Conservation (phyloP, 2,797 vertebrate genomes). For the Serranus cabrilla region DNA sequence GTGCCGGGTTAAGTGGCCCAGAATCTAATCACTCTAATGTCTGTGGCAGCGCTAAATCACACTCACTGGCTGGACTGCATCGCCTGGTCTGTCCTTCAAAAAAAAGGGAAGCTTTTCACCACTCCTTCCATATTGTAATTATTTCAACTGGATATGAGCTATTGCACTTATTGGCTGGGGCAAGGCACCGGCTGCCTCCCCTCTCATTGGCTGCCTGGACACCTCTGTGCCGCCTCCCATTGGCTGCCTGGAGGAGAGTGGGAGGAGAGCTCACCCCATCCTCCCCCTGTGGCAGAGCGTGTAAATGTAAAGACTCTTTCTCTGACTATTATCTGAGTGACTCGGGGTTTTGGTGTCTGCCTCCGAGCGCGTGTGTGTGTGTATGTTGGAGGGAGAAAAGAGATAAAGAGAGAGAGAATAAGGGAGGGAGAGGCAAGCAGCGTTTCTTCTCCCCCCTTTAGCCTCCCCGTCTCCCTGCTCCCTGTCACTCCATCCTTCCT, state of each 20-base stretch:
- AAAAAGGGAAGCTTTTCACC: slow-evolving; percentile 67
- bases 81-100: slow-evolving; percentile 79
- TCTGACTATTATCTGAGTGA: slow-evolving; percentile 85
- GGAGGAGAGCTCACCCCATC: slow-evolving; percentile 79
- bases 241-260: slow-evolving; percentile 81
- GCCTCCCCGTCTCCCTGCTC: slow-evolving; percentile 88
- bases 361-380: slow-evolving; percentile 73
- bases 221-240: slow-evolving; percentile 67
- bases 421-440: slow-evolving; percentile 78
- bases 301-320: slow-evolving; percentile 85
- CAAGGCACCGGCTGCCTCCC: slow-evolving; percentile 71
- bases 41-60: slow-evolving; percentile 81
- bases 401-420: slow-evolving; percentile 79
- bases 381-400: slow-evolving; percentile 65
- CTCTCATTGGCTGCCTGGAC: slow-evolving; percentile 76
- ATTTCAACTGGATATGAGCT: slow-evolving; percentile 85
- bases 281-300: slow-evolving; percentile 82
- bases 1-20: slow-evolving; percentile 77
- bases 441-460: slow-evolving; percentile 84
- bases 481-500: slow-evolving; percentile 87
- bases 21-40: slow-evolving; percentile 86
- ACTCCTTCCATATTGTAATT: slow-evolving; percentile 81
- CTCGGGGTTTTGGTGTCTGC: slow-evolving; percentile 84
- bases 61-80: slow-evolving; percentile 73
- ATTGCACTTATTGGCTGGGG: slow-evolving; percentile 84